Conservation (phyloP, 2,113 vertebrate genomes). For the Mus spicilegus region DNA sequence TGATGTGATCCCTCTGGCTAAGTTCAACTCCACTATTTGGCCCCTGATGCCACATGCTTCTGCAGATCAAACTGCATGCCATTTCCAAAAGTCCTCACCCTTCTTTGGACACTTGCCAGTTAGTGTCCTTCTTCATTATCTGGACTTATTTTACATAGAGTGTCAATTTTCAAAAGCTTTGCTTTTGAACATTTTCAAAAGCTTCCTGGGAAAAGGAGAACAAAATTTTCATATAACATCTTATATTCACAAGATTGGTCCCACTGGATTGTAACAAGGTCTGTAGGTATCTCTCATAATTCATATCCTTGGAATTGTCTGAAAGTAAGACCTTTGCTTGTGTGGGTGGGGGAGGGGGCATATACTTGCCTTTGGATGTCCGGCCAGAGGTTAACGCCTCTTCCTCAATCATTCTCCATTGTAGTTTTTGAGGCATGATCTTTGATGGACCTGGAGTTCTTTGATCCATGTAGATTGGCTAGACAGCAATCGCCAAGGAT, state of each 20-base stretch:
- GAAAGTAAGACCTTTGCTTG: not conserved
- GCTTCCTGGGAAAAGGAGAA: not conserved
- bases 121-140: not conserved
- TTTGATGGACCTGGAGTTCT: not conserved
- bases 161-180: not conserved
- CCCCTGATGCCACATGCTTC: not conserved
- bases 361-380: not conserved
- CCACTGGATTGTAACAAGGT: not conserved
- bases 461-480: not conserved
- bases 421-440: not conserved
- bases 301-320: not conserved
- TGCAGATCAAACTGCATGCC: not conserved
- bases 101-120: not conserved
- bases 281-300: not conserved
- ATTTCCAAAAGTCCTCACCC: not conserved
- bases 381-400: not conserved
- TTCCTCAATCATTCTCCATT: not conserved
- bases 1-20: not conserved
- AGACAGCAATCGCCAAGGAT: not conserved
- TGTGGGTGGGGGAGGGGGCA: not conserved
- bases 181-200: not conserved
- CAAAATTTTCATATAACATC: not conserved
- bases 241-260: not conserved
- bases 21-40: not conserved
- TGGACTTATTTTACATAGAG: not conserved